Evolutionary conservation across 2,113 vertebrate species (phyloP).

Genomic region (Leptosomus discolor): DNA sequence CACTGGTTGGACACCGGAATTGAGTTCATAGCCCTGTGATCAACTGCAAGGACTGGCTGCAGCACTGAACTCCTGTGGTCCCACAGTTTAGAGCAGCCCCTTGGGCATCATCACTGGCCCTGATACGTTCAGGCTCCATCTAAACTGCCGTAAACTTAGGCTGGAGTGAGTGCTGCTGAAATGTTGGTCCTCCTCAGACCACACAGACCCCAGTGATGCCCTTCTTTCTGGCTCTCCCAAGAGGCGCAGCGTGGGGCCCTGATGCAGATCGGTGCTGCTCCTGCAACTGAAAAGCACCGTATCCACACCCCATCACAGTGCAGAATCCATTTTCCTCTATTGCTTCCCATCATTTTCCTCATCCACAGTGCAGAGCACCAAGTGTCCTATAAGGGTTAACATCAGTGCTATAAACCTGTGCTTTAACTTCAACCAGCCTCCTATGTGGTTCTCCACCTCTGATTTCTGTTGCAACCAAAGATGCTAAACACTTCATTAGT

Average conservation of each 20-base stretch:
- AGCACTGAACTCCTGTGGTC: neutral
- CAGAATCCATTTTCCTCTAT: neutral
- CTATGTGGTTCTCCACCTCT: neutral
- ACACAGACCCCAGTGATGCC: neutral
- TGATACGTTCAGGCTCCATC: rapidly evolving
- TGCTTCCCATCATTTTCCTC: neutral
- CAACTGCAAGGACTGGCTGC: neutral
- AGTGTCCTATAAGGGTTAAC: neutral
- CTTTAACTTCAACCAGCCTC: neutral
- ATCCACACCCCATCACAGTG: rapidly evolving
- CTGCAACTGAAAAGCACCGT: neutral
- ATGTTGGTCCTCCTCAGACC: neutral
- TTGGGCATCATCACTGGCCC: neutral
- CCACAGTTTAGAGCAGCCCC: rapidly evolving
- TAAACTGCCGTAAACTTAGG: neutral
- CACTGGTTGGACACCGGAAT: neutral
- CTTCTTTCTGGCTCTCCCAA: rapidly evolving
- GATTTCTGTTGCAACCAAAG: neutral
- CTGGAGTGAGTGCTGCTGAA: neutral
- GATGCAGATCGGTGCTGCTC: rapidly evolving
- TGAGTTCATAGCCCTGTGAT: neutral
- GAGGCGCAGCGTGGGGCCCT: rapidly evolving
- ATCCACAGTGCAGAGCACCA: neutral
- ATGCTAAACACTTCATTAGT: neutral
- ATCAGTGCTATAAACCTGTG: rapidly evolving